Conservation (phyloP, 1,140 invertebrate genomes). For the Heterodera schachtii region DNA sequence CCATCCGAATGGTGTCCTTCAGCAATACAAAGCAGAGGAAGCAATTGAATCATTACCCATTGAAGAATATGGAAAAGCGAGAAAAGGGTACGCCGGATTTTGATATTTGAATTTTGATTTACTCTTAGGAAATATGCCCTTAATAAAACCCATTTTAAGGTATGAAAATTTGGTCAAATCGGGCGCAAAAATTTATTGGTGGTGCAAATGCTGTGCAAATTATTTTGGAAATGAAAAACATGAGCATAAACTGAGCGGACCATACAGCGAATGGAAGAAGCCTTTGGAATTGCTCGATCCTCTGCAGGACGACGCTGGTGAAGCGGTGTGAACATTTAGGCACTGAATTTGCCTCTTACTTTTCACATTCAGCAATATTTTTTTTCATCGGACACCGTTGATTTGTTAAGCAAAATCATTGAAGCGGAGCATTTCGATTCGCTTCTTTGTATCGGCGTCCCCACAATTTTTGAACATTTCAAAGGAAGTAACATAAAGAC, state of each 20-base stretch:
- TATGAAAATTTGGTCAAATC: constrained; percentile 15
- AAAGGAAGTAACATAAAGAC: background rate
- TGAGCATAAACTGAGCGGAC: background rate
- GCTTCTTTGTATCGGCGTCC: constrained; percentile 36
- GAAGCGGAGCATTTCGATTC: constrained; percentile 26
- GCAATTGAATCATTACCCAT: constrained; percentile 3
- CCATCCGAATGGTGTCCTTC: background rate
- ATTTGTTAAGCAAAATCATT: constrained; percentile 6
- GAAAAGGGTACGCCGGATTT: background rate
- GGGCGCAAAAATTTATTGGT: background rate
- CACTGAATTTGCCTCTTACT: background rate
- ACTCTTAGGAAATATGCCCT: too few relatives aligned
- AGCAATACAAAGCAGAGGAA: background rate
- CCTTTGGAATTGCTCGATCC: constrained; percentile 23
- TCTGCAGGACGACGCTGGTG: constrained; percentile 10
- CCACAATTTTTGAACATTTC: constrained; percentile 33
- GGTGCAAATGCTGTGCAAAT: constrained; percentile 15
- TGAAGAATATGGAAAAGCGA: constrained; percentile 12
- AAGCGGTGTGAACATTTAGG: constrained; percentile 16
- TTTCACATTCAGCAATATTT: constrained; percentile 19
- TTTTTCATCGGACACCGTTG: constrained; percentile 16
- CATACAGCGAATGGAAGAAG: constrained; percentile 1
- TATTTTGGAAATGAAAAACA: constrained; percentile 4
- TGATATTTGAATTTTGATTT: too few relatives aligned
- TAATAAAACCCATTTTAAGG: too few relatives aligned